Percentiles rank a stretch among this genome's conserved stretches.
Evolutionary conservation across 53 echinoderm and acorn worm genomes (phyloP).

Genomic region (Holothuria scabra): DNA sequence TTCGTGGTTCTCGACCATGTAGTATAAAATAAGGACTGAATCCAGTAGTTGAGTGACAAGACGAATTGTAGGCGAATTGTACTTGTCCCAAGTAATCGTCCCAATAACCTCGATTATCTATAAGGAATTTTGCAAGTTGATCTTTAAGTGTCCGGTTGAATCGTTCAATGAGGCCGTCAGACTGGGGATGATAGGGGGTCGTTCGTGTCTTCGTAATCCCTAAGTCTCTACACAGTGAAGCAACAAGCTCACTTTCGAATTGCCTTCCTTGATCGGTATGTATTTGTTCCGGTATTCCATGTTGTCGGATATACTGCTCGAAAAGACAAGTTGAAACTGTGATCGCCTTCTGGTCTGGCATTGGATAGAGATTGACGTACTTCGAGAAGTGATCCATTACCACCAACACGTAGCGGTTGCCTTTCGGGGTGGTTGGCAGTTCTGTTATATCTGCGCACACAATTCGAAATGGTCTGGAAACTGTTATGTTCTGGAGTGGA

Average conservation of each 20-base stretch:
- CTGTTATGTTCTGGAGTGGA: too few relatives aligned
- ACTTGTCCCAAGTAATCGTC: constrained; percentile 32
- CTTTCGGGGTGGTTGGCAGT: too few relatives aligned
- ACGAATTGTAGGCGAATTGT: constrained; percentile 35
- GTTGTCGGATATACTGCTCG: constrained; percentile 34
- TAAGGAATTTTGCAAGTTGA: constrained; percentile 21
- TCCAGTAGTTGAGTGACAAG: constrained; percentile 18
- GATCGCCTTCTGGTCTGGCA: constrained; percentile 41
- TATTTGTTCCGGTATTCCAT: constrained; percentile 46
- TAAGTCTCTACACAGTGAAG: constrained; percentile 10
- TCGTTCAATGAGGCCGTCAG: constrained; percentile 18
- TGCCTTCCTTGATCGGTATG: constrained; percentile 58
- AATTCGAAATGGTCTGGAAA: constrained; percentile 54
- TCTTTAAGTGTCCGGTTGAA: constrained; percentile 58
- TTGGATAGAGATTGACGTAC: too few relatives aligned
- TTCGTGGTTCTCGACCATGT: background rate
- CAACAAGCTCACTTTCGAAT: constrained; percentile 39
- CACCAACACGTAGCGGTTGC: constrained; percentile 60
- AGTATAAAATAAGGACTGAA: constrained; percentile 15
- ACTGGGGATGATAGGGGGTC: constrained; percentile 51
- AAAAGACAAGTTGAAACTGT: constrained; percentile 52
- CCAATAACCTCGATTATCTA: background rate
- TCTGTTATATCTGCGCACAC: constrained; percentile 64
- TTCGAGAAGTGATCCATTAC: too few relatives aligned
- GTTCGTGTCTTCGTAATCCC: constrained; percentile 49